Conservation (phyloP, 2,797 vertebrate species). For the Uromys caudimaculatus region DNA sequence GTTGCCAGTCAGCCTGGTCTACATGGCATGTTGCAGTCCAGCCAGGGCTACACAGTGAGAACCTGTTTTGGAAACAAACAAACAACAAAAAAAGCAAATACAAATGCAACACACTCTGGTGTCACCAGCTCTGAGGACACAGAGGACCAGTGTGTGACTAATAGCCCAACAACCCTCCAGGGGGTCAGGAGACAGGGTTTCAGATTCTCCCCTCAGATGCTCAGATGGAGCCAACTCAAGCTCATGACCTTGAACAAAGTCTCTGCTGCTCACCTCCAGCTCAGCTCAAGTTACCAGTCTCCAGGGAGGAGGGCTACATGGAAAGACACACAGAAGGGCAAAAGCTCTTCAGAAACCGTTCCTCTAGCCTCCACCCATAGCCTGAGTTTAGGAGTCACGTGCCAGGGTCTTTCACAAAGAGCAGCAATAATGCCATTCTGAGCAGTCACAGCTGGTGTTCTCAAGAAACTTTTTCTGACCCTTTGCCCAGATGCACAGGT, state of each 20-base stretch:
- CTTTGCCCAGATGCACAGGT: too few species aligned
- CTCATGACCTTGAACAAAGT: conserved; percentile 18
- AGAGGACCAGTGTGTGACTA: background rate
- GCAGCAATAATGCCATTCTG: background rate
- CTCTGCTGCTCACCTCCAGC: background rate
- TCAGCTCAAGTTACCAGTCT: background rate
- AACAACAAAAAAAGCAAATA: background rate
- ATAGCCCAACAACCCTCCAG: background rate
- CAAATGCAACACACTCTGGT: background rate
- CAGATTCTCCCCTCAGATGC: background rate
- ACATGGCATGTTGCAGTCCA: background rate
- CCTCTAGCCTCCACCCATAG: background rate
- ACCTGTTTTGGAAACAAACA: background rate
- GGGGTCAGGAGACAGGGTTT: background rate
- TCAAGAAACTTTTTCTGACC: background rate
- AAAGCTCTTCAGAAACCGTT: background rate
- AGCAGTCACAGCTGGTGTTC: background rate
- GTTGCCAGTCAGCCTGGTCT: background rate
- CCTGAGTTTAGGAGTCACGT: background rate
- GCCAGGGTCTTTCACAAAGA: background rate
- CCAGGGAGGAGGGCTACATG: background rate
- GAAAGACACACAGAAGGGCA: background rate
- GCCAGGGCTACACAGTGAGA: background rate
- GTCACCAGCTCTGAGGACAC: background rate
- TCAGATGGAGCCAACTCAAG: background rate